phyloP scores from a whole-genome alignment of 2,888 invertebrate species.

The Cerastis leucographa region DNA sequence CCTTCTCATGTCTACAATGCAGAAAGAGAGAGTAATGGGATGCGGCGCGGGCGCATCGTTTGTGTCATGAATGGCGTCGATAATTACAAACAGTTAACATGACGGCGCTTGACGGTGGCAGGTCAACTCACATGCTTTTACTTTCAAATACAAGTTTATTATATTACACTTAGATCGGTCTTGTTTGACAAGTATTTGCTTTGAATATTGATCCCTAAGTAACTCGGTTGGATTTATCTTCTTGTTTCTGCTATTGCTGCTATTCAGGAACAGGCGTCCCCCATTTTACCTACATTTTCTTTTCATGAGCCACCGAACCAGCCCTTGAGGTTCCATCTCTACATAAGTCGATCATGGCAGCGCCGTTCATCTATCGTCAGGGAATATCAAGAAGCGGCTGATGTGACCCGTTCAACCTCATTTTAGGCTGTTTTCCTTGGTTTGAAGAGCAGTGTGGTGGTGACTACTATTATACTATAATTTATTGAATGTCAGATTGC shows the following conservation, averaged over 20 bases:
- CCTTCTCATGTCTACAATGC: slow-evolving; percentile 65
- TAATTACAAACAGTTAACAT: slow-evolving; percentile 70
- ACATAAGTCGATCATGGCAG: background rate
- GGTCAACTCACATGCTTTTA: slow-evolving; percentile 69
- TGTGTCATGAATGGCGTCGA: slow-evolving; percentile 78
- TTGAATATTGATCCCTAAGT: background rate
- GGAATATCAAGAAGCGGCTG: background rate
- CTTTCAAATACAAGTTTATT: slow-evolving; percentile 61
- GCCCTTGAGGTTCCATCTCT: background rate
- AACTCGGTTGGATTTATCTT: background rate
- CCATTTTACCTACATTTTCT: too few species aligned
- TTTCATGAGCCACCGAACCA: background rate
- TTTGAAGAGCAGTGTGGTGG: background rate
- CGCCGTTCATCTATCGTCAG: background rate
- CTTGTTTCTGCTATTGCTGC: background rate
- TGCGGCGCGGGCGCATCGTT: slow-evolving; percentile 79
- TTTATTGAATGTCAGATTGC: background rate
- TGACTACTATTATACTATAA: background rate
- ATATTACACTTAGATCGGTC: background rate
- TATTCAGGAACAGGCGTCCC: background rate
- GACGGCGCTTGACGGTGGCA: slow-evolving; percentile 24
- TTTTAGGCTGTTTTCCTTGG: background rate
- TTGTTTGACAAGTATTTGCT: slow-evolving; percentile 18
- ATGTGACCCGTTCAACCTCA: background rate
- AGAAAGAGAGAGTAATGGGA: slow-evolving; percentile 85